phyloP scores from a whole-genome alignment of 2,888 invertebrate species.

The Cheilosia pagana region DNA sequence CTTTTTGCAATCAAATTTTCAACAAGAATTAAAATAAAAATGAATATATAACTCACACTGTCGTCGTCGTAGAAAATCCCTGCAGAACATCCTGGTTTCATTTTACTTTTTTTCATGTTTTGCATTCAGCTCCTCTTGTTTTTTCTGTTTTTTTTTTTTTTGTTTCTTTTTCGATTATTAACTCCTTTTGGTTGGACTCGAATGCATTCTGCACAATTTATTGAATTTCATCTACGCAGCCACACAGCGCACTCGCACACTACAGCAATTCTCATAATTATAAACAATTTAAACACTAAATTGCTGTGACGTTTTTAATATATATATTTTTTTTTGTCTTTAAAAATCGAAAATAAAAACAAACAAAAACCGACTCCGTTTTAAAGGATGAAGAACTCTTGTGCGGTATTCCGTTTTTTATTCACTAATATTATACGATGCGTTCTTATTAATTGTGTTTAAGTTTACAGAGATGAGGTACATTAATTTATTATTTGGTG shows the following conservation, averaged over 20 bases:
- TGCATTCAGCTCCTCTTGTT: background rate
- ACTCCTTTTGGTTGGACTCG: slow-evolving; percentile 15
- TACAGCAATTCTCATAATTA: slow-evolving; percentile 9
- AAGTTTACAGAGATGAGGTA: slow-evolving; percentile 33
- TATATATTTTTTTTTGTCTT: background rate
- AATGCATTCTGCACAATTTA: slow-evolving; percentile 16
- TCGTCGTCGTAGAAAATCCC: slow-evolving; percentile 40
- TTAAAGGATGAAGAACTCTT: background rate
- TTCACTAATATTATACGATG: slow-evolving; percentile 10
- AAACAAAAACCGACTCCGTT: background rate
- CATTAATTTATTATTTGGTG: slow-evolving; percentile 21
- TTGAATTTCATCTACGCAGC: background rate
- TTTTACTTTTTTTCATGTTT: slow-evolving; percentile 47
- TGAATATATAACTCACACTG: slow-evolving; percentile 25
- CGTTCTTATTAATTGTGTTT: slow-evolving; percentile 6
- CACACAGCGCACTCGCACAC: background rate
- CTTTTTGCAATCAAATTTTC: no score
- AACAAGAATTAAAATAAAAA: no score
- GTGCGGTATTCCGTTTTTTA: background rate
- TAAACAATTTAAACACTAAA: slow-evolving; percentile 7
- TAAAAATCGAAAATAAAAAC: background rate
- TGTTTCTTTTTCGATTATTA: slow-evolving; percentile 21
- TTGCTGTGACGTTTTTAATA: background rate
- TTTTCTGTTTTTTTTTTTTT: background rate
- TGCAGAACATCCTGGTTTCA: slow-evolving; percentile 55